Conservation (phyloP, 2,113 vertebrate genomes). For the Machaerirhynchus nigripectus region DNA sequence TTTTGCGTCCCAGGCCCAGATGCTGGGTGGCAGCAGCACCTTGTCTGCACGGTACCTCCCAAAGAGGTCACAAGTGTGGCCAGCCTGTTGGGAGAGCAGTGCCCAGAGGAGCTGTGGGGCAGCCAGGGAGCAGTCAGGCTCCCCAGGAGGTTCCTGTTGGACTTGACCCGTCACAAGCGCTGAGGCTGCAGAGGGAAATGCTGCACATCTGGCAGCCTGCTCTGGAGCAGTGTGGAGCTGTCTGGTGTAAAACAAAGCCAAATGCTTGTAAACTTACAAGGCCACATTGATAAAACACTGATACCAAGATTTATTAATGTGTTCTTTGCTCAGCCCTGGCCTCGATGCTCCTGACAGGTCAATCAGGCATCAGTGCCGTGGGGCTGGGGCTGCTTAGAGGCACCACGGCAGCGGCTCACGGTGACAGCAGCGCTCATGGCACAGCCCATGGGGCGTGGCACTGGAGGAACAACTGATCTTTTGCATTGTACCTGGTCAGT, state of each 20-base stretch:
- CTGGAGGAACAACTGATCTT: not conserved
- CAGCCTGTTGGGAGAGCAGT: not conserved
- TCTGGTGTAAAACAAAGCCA: slow-evolving; percentile 51
- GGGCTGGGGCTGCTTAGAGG: not conserved
- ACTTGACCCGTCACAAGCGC: slow-evolving; percentile 29
- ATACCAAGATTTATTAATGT: not conserved
- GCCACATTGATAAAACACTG: not conserved
- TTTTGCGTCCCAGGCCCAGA: not conserved
- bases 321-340: not conserved
- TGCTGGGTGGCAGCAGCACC: not conserved
- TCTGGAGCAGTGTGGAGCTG: not conserved
- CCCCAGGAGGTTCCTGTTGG: slow-evolving; percentile 50
- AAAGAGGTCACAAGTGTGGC: not conserved
- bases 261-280: slow-evolving; percentile 19
- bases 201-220: slow-evolving; percentile 63
- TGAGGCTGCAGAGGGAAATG: slow-evolving; percentile 47
- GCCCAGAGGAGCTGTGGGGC: not conserved
- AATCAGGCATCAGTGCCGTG: rapidly evolving
- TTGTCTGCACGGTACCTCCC: not conserved
- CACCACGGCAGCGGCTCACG: rapidly evolving
- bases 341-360: not conserved
- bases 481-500: not conserved
- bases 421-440: not conserved
- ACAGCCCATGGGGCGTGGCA: not conserved
- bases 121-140: not conserved